Evolutionary conservation across 2,797 vertebrate genomes (phyloP), one percentile per base, ranked within the genome.

Genomic region (Pseudochaenichthys georgianus): DNA sequence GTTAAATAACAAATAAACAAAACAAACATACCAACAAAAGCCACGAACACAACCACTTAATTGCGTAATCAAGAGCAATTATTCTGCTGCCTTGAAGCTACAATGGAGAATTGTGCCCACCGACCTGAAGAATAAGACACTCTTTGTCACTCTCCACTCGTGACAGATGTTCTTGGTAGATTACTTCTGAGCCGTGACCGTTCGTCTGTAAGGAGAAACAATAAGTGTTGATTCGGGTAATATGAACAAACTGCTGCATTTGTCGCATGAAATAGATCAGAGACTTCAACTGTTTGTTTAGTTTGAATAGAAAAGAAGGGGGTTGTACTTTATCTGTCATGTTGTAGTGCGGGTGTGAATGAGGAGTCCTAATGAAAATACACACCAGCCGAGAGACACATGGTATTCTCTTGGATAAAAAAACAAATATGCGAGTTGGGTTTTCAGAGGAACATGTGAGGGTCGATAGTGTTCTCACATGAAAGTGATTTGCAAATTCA

Each of bases 101-200:
- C 47, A 42, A 73, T 48, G 13, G 15, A 4, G 46, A 12, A 11
- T 51, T 73, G 57, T 48, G 21, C 4, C 67, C 47, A 86, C 92
- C 80, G 89, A 97, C 98, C 96, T 99, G 98, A 61, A 99, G 95
- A 88, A 99, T 95, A 1, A 99, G 96, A 80, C 98, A 99, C 85
- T 99, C 98, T 92, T 99, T 99, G 93, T 99, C 98, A 16, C 96
- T 98, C 93, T 99, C 98, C 82, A 99, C 92, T 19, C 97, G 96
- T 21, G 95, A 94, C 58, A 99, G 92, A 19, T 96, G 95, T 79
- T 99, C 98, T 81, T 98, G 98, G 91, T 98, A 96, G 2, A 96
- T 90, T 2, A 81, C 77, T 71, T 97, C 97, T 47, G 96, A 90
- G 73, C 96, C 87, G 75, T 98, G 96, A 17, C 97, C 96, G 45